phyloP scores from a whole-genome alignment of 2,888 invertebrate genomes.

The Orthonevra nobilis region DNA sequence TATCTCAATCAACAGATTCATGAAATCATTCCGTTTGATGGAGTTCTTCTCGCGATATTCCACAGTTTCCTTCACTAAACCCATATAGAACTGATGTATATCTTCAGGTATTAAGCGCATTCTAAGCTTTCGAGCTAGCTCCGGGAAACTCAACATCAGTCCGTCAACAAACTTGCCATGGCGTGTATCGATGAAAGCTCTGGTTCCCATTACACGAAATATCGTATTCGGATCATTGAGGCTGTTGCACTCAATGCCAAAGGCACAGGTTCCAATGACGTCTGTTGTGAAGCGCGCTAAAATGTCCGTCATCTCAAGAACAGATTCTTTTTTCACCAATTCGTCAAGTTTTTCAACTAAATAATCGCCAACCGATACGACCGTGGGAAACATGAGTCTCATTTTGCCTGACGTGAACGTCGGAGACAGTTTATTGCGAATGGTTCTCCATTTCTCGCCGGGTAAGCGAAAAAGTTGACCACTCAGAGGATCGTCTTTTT shows the following conservation, averaged over 20 bases:
- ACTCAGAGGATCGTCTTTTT: no score
- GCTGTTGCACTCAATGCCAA: constrained; percentile 81
- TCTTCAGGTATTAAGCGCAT: constrained; percentile 73
- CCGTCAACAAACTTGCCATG: constrained; percentile 71
- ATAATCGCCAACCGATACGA: constrained; percentile 72
- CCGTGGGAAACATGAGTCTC: no score
- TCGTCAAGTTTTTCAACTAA: constrained; percentile 70
- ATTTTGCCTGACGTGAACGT: no score
- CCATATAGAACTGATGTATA: constrained; percentile 80
- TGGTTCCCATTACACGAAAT: constrained; percentile 73
- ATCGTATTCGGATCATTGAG: constrained; percentile 78
- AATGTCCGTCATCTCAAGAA: constrained; percentile 78
- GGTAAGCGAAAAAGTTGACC: no score
- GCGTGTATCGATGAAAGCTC: constrained; percentile 72
- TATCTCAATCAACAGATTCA: constrained; percentile 82
- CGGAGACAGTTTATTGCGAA: no score
- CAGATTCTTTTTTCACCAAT: constrained; percentile 30
- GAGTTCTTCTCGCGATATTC: constrained; percentile 80
- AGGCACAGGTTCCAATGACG: constrained; percentile 81
- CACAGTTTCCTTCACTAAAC: constrained; percentile 80
- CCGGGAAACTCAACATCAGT: constrained; percentile 73
- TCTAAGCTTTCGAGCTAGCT: constrained; percentile 73
- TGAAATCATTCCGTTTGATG: constrained; percentile 81
- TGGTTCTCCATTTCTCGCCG: no score
- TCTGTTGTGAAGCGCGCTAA: constrained; percentile 81